phyloP scores from a whole-genome alignment of 2,888 invertebrate genomes.

The Seira sanloemensis region DNA sequence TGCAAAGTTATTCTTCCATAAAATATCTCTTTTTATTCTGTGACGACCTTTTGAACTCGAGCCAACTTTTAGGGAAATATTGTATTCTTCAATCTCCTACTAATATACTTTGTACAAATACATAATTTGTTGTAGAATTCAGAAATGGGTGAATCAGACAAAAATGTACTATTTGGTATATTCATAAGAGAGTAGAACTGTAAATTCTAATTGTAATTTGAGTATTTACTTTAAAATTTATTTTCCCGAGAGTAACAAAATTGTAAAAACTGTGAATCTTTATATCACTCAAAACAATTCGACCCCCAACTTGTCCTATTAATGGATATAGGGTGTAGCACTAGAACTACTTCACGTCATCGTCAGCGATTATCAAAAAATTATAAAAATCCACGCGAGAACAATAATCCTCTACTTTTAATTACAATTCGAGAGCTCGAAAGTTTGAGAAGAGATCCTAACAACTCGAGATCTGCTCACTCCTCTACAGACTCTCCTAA shows the following conservation, averaged over 20 bases:
- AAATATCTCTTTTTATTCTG: neutral
- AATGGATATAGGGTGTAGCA: conserved; percentile 63
- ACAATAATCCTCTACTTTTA: conserved; percentile 41
- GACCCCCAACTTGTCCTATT: conserved; percentile 49
- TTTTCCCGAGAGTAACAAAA: neutral
- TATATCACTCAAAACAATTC: neutral
- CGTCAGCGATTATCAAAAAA: conserved; percentile 42
- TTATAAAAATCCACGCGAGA: conserved; percentile 53
- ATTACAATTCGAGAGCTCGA: neutral
- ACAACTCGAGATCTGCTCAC: neutral
- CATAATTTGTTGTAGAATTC: too few relatives aligned
- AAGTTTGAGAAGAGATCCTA: conserved; percentile 18
- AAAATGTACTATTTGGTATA: neutral
- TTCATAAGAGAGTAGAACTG: neutral
- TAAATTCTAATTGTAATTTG: neutral
- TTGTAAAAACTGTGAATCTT: conserved; percentile 3
- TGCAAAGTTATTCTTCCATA: neutral
- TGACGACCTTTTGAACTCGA: conserved; percentile 2
- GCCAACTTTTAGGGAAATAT: neutral
- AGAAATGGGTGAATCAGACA: neutral
- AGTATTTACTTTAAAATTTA: neutral
- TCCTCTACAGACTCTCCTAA: neutral
- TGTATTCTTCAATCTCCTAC: neutral
- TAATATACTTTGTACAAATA: neutral
- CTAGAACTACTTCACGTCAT: conserved; percentile 41